Evolutionary conservation across 2,113 vertebrate genomes (phyloP).

Genomic region (Camelus dromedarius): DNA sequence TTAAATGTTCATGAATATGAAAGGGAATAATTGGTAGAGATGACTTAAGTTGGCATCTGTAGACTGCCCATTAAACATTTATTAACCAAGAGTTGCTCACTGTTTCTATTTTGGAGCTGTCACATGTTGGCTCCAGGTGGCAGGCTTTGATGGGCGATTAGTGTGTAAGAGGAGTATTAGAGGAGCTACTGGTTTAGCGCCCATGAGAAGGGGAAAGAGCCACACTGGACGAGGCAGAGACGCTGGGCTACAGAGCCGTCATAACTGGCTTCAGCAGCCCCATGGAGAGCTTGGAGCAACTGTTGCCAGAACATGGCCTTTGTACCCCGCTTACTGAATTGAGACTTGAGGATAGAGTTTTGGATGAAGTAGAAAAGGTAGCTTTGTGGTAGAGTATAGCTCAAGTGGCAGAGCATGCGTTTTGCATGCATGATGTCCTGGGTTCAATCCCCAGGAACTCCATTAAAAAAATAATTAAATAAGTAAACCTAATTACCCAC

Average conservation of each 20-base stretch:
- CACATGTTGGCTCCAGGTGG: background rate
- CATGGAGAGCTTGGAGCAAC: background rate
- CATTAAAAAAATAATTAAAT: no score
- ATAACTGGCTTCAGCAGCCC: background rate
- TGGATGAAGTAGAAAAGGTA: no score
- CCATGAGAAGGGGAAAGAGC: background rate
- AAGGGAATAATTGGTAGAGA: background rate
- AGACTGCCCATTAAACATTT: background rate
- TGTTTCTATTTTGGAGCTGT: background rate
- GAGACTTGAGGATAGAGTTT: no score
- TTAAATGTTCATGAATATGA: background rate
- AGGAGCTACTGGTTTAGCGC: background rate
- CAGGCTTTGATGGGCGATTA: background rate
- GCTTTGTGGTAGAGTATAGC: no score
- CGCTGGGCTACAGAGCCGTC: background rate
- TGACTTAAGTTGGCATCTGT: background rate
- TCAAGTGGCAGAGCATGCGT: no score
- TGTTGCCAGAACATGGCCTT: no score
- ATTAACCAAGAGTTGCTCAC: background rate
- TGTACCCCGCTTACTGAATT: no score
- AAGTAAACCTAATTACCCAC: no score
- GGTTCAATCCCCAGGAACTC: no score
- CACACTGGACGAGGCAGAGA: background rate
- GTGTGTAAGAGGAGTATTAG: background rate
- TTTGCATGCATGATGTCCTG: no score